Evolutionary conservation across 2,797 vertebrate genomes (phyloP), one percentile per base, ranked within the genome.

Genomic region (Potorous gilbertii): DNA sequence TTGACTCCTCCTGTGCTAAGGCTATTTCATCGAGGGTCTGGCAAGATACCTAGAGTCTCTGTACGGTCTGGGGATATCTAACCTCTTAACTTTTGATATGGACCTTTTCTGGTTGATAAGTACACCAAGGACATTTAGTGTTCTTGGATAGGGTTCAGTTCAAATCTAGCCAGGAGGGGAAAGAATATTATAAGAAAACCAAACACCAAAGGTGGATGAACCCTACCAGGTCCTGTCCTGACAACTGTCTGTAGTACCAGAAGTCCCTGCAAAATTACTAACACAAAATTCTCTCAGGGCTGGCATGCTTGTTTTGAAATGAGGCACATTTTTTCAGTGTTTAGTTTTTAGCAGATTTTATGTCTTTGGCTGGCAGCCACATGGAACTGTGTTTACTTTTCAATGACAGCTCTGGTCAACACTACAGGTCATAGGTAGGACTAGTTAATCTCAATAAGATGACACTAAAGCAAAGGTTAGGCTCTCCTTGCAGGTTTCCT

Each of bases 371-470:
- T 95, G 97, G 96, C 97, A 93, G 98, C 98, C 98, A 98, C 0
- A 0, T 95, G 97, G 97, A 98, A 98, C 98, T 97, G 98, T 99
- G 98, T 99, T 99, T 99, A 98, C 98, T 96, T 98, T 98, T 96
- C 97, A 97, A 97, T 98, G 98, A 98, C 98, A 98, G 98, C 97
- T 96, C 31, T 92, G 97, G 97, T 98, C 98, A 98, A 99, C 98
- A 98, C 94, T 96, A 92, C 96, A 97, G 97, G 98, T 97, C 98
- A 96, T 97, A 98, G 98, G 98, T 98, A 98, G 98, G 97, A 96
- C 96, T 97, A 97, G 92, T 93, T 97, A 96, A 97, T 98, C 97
- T 97, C 94, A 95, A 96, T 62, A 94, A 91, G 95, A 96, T 55
- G 59, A 95, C 96, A 96, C 96, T 97, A 95, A 97, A 96, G 62